phyloP scores from a whole-genome alignment of 2,797 vertebrate genomes.

The Psittacula derbiana region DNA sequence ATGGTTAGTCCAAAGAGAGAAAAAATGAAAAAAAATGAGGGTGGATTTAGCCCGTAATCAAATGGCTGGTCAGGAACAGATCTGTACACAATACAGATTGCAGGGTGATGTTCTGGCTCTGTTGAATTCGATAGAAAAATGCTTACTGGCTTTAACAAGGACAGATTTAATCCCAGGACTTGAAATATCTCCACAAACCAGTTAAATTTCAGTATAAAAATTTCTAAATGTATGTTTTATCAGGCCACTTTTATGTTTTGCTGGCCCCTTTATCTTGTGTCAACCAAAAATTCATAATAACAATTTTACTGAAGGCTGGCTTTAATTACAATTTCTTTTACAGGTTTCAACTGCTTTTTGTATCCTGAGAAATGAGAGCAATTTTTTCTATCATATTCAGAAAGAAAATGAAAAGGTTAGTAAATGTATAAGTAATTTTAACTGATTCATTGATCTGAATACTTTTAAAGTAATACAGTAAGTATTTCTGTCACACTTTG shows the following conservation, averaged over 20 bases:
- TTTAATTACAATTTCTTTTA: conserved; percentile 72
- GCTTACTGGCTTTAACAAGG: conserved; percentile 7
- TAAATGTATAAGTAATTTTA: conserved; percentile 74
- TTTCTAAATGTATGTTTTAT: conserved; percentile 56
- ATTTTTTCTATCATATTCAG: conserved; percentile 66
- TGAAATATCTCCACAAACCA: not conserved
- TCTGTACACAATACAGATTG: not conserved
- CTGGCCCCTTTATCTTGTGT: conserved; percentile 67
- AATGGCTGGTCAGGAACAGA: not conserved
- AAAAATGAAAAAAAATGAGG: not conserved
- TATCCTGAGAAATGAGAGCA: conserved; percentile 52
- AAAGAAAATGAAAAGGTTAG: conserved; percentile 75
- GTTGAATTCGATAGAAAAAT: not conserved
- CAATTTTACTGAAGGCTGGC: conserved; percentile 62
- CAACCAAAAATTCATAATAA: conserved; percentile 71
- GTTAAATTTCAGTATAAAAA: conserved; percentile 56
- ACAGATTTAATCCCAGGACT: not conserved
- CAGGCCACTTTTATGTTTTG: conserved; percentile 67
- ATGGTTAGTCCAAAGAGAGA: not conserved
- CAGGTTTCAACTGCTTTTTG: conserved; percentile 66
- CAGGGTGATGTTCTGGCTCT: not conserved
- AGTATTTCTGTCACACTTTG: conserved; percentile 78
- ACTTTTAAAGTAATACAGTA: conserved; percentile 73
- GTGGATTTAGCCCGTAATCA: rapidly evolving
- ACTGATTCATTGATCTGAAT: conserved; percentile 77